Percentiles rank a stretch among this genome's conserved stretches.
Evolutionary conservation across 2,113 vertebrate species (phyloP).

Genomic region (Aegithalos caudatus): DNA sequence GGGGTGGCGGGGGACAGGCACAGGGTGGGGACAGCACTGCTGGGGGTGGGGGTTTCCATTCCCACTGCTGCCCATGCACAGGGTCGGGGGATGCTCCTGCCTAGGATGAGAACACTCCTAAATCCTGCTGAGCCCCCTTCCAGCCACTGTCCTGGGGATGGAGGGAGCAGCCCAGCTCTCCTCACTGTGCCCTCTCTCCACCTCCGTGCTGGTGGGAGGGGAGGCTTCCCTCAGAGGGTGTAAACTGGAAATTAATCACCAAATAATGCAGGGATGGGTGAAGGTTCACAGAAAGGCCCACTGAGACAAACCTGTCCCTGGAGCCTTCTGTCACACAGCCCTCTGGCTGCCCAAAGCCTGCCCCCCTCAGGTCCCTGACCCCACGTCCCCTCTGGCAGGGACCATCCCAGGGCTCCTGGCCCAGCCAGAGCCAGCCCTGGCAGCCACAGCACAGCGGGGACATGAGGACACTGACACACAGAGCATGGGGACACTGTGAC

Average conservation of each 20-base stretch:
- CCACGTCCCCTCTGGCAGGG: background rate
- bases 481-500: background rate
- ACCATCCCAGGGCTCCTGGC: background rate
- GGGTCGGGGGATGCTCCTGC: background rate
- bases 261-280: accelerated
- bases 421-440: accelerated
- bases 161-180: background rate
- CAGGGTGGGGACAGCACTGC: background rate
- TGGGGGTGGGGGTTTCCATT: too few species aligned
- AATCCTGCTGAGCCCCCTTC: background rate
- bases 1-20: background rate
- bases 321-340: background rate
- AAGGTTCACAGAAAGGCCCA: accelerated
- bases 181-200: accelerated
- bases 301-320: background rate
- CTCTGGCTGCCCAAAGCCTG: background rate
- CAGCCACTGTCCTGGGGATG: accelerated
- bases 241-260: background rate
- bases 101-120: background rate
- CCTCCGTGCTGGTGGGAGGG: accelerated
- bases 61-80: background rate
- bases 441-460: accelerated
- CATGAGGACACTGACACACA: background rate
- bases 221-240: background rate
- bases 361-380: background rate